A percentile compares a stretch with the other conserved stretches of the same genome.
phyloP scores from a whole-genome alignment of 1,140 invertebrate species.

The Cyrtorhinus lividipennis region DNA sequence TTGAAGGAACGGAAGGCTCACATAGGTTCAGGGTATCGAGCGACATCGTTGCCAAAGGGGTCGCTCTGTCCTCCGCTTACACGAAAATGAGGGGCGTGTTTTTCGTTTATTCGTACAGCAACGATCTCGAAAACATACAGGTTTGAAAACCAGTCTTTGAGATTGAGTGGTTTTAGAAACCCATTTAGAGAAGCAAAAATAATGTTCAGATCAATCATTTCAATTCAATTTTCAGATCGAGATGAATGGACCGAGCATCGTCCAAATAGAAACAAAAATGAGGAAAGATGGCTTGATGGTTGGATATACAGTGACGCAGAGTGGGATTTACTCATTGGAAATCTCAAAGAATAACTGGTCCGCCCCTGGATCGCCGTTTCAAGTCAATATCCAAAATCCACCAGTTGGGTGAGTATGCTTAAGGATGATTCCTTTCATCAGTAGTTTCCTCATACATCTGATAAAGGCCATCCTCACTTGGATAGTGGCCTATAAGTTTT shows the following conservation, averaged over 20 bases:
- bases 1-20: background rate
- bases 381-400: background rate
- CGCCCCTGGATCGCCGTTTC: background rate
- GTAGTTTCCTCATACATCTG: too few relatives aligned
- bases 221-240: background rate
- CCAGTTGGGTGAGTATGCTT: background rate
- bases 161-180: background rate
- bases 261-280: background rate
- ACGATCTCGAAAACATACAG: background rate
- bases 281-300: background rate
- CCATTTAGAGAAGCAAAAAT: too few relatives aligned
- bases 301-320: background rate
- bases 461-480: too few relatives aligned
- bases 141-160: background rate
- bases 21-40: background rate
- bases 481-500: too few relatives aligned
- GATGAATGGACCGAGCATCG: background rate
- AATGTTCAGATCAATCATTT: background rate
- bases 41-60: background rate
- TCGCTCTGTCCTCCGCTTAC: background rate
- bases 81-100: background rate
- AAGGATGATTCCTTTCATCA: too few relatives aligned
- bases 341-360: background rate
- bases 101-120: background rate
- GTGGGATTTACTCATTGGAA: background rate